These are phyloP conservation scores for Drosophila tani DNA, from an alignment of 1,140 invertebrate species.

Conservation along the genomic window DNA sequence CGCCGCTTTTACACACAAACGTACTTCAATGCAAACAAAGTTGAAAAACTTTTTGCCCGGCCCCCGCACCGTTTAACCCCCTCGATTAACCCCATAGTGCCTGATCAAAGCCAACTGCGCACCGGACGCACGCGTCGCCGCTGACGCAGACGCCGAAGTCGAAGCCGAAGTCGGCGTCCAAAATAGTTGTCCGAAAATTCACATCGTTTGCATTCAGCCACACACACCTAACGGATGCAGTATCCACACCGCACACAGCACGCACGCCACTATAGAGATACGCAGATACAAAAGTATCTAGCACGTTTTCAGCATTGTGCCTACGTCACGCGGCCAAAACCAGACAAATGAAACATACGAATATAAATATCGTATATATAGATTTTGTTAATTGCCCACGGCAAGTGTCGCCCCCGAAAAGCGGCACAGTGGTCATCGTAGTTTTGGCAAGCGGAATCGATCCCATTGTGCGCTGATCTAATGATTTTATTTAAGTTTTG, in stretches of 20 bases:
- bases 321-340: constrained; percentile 76
- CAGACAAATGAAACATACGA: constrained; percentile 50
- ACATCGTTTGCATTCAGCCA: constrained; percentile 78
- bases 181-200: constrained; percentile 70
- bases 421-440: constrained; percentile 38
- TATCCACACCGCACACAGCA: constrained; percentile 37
- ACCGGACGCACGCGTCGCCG: constrained; percentile 72
- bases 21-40: constrained; percentile 63
- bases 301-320: constrained; percentile 71
- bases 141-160: constrained; percentile 19
- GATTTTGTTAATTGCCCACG: constrained; percentile 71
- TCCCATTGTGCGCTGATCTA: constrained; percentile 22
- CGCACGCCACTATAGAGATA: constrained; percentile 47
- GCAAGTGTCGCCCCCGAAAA: constrained; percentile 62
- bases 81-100: constrained; percentile 18
- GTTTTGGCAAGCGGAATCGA: not conserved
- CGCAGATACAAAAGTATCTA: constrained; percentile 62
- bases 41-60: constrained; percentile 40
- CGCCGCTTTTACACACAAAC: constrained; percentile 23
- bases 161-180: constrained; percentile 24
- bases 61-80: not conserved
- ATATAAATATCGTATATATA: constrained; percentile 49
- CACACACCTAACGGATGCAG: constrained; percentile 81
- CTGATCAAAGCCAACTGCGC: constrained; percentile 77
- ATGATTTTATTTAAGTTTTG: not conserved